phyloP scores from a whole-genome alignment of 2,888 invertebrate species.

The Idaea biselata region DNA sequence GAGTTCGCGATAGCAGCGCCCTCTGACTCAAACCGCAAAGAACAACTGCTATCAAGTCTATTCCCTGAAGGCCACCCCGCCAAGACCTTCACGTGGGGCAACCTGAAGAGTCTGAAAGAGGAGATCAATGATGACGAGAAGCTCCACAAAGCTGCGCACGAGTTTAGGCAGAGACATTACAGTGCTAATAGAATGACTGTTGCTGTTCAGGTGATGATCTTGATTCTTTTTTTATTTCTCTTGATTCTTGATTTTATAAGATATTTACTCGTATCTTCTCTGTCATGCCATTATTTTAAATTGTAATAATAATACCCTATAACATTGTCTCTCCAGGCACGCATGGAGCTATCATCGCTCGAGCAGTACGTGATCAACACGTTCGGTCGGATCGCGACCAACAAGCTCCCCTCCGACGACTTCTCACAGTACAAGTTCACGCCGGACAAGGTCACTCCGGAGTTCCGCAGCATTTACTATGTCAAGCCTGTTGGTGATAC shows the following conservation, averaged over 20 bases:
- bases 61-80: slow-evolving; percentile 86
- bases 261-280: too few relatives aligned
- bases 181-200: slow-evolving; percentile 94
- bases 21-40: slow-evolving; percentile 87
- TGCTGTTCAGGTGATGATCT: slow-evolving; percentile 85
- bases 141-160: slow-evolving; percentile 85
- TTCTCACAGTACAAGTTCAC: slow-evolving; percentile 72
- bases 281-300: too few relatives aligned
- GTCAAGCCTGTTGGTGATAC: slow-evolving; percentile 88
- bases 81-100: slow-evolving; percentile 92
- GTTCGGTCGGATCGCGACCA: slow-evolving; percentile 86
- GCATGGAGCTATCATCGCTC: slow-evolving; percentile 82
- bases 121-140: slow-evolving; percentile 82
- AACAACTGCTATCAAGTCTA: slow-evolving; percentile 86
- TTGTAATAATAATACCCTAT: too few relatives aligned
- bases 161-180: slow-evolving; percentile 89
- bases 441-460: slow-evolving; percentile 77
- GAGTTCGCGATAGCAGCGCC: slow-evolving; percentile 91
- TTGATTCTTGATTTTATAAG: neutral
- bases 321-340: slow-evolving; percentile 63
- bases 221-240: neutral
- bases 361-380: slow-evolving; percentile 83
- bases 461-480: slow-evolving; percentile 85
- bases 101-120: slow-evolving; percentile 86
- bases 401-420: slow-evolving; percentile 82